Evolutionary conservation across 2,888 invertebrate genomes (phyloP).

Genomic region (Lacanobia oleracea): DNA sequence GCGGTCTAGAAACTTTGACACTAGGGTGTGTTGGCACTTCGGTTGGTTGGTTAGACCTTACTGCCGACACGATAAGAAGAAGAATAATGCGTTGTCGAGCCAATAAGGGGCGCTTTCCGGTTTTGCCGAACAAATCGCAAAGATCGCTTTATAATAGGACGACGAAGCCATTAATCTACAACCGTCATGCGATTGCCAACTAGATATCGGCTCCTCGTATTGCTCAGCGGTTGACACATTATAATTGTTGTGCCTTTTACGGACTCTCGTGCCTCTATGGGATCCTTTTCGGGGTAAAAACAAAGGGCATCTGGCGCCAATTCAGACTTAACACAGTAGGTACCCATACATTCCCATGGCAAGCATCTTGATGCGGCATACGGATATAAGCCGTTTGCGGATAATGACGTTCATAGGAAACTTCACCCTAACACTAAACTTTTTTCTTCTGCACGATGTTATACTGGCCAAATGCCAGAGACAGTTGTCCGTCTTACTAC

Average conservation of each 20-base stretch:
- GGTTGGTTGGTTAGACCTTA: too few relatives aligned
- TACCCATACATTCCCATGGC: background rate
- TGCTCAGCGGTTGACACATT: background rate
- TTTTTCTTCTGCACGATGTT: slow-evolving; percentile 8
- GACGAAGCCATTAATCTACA: background rate
- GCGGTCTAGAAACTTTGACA: too few relatives aligned
- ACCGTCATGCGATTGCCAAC: background rate
- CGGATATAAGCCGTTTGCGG: background rate
- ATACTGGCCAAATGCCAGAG: slow-evolving; percentile 46
- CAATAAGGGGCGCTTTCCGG: too few relatives aligned
- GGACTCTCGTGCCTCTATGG: background rate
- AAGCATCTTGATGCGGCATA: background rate
- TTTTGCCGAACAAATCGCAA: too few relatives aligned
- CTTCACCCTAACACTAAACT: slow-evolving; percentile 2
- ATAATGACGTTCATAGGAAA: background rate
- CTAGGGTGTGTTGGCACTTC: too few relatives aligned
- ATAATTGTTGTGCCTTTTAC: background rate
- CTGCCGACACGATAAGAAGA: too few relatives aligned
- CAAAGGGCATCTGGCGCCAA: background rate
- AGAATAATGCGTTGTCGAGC: too few relatives aligned
- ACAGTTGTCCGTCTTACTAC: slow-evolving; percentile 39
- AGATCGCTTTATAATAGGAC: too few relatives aligned
- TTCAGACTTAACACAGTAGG: background rate
- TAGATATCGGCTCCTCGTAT: background rate
- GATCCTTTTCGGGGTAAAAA: background rate